phyloP scores from a whole-genome alignment of 2,113 vertebrate genomes.

The Pygoscelis antarcticus region DNA sequence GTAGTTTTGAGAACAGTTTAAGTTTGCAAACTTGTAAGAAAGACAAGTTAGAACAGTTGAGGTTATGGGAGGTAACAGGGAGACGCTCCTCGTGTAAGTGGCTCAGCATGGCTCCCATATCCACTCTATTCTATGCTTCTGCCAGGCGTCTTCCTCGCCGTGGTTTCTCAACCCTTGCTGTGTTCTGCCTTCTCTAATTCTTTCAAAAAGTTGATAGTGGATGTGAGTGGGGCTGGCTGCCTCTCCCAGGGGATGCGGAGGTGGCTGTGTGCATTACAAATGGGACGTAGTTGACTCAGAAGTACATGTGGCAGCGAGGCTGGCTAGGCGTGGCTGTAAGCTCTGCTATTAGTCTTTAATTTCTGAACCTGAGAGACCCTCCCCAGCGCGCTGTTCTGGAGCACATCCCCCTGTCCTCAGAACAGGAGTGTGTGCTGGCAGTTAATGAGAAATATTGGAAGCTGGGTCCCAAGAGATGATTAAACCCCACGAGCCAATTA shows the following conservation, averaged over 20 bases:
- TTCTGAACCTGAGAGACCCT: neutral
- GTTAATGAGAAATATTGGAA: slow-evolving; percentile 62
- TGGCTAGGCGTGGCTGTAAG: neutral
- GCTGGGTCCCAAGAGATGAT: slow-evolving; percentile 80
- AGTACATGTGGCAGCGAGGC: accelerated
- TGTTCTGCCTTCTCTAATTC: neutral
- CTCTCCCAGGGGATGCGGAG: neutral
- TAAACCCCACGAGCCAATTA: slow-evolving; percentile 86
- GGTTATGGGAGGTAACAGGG: neutral
- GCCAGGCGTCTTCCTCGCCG: accelerated
- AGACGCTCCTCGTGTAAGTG: neutral
- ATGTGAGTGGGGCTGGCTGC: neutral
- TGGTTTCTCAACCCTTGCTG: neutral
- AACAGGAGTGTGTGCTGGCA: neutral
- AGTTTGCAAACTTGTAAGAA: neutral
- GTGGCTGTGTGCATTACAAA: neutral
- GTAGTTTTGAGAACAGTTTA: neutral
- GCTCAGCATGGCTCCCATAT: neutral
- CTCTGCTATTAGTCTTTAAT: neutral
- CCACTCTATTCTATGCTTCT: neutral
- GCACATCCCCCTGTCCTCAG: neutral
- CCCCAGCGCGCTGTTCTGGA: neutral
- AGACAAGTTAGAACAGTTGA: neutral
- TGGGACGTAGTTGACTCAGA: neutral
- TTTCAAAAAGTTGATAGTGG: neutral